phyloP scores from a whole-genome alignment of 2,888 invertebrate genomes.

The Eurois occulta region DNA sequence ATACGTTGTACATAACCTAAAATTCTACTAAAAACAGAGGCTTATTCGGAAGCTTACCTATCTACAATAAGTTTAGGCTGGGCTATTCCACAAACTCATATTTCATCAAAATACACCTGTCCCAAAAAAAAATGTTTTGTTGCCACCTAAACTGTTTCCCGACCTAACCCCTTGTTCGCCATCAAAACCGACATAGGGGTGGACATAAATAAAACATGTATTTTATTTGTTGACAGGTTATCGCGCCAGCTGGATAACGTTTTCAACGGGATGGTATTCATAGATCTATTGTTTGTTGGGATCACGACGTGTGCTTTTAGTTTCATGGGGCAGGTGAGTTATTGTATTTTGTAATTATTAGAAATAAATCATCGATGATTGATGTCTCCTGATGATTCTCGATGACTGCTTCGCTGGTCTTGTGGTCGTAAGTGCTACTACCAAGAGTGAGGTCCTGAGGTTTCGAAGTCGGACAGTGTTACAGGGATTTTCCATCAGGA shows the following conservation, averaged over 20 bases:
- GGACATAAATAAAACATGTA: conserved; percentile 60
- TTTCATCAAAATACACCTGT: conserved; percentile 42
- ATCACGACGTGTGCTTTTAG: conserved; percentile 78
- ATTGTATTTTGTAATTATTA: not conserved
- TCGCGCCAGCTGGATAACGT: conserved; percentile 72
- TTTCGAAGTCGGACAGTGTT: not conserved
- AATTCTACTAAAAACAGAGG: not conserved
- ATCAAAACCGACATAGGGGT: conserved; percentile 53
- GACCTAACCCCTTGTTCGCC: conserved; percentile 39
- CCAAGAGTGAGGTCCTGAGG: not conserved
- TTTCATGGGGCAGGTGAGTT: conserved; percentile 76
- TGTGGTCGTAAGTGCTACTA: not conserved
- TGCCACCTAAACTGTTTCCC: conserved; percentile 42
- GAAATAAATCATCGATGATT: no score
- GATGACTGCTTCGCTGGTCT: not conserved
- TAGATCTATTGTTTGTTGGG: conserved; percentile 76
- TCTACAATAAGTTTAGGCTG: not conserved
- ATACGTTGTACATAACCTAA: not conserved
- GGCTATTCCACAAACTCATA: conserved; percentile 24
- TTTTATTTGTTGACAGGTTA: conserved; percentile 72
- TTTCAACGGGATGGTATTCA: conserved; percentile 77
- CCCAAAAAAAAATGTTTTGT: conserved; percentile 18
- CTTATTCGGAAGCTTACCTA: not conserved
- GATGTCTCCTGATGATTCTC: not conserved
- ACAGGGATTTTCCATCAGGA: not conserved